Conservation (phyloP, 2,797 vertebrate species). For the Acanthiza pusilla region DNA sequence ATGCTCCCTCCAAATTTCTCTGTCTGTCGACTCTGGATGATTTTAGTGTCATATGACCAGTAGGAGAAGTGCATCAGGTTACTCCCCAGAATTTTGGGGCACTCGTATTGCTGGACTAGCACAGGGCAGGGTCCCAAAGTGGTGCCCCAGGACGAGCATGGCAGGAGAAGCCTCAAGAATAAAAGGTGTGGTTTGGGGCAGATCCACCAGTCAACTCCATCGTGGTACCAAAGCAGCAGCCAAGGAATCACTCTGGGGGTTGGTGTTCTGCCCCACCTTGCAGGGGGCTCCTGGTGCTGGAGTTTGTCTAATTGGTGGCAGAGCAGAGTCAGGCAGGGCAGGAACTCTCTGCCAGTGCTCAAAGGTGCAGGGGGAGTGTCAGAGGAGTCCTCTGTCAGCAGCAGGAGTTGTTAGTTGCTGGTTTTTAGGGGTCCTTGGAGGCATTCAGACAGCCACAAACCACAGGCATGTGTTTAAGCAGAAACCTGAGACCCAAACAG, state of each 20-base stretch:
- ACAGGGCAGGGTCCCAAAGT: neutral
- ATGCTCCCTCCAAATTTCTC: neutral
- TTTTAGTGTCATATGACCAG: neutral
- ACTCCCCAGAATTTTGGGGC: neutral
- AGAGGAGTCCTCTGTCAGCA: neutral
- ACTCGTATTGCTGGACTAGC: fast-evolving
- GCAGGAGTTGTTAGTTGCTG: neutral
- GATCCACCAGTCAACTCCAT: constrained; percentile 17
- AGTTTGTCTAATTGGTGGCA: neutral
- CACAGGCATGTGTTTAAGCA: constrained; percentile 6
- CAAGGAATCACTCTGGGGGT: neutral
- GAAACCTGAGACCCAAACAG: constrained; percentile 3
- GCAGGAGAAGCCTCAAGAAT: neutral
- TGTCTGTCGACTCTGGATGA: fast-evolving
- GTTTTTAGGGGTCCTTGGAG: neutral
- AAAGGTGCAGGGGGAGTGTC: fast-evolving
- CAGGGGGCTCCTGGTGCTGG: fast-evolving
- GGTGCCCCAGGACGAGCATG: neutral
- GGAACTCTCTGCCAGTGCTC: fast-evolving
- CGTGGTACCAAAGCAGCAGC: constrained; percentile 31
- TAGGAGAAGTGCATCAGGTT: neutral
- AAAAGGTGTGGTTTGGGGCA: constrained; percentile 32
- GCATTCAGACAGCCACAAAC: constrained; percentile 21
- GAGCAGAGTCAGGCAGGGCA: neutral
- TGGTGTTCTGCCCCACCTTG: neutral